These are phyloP conservation scores for Ectropis crepuscularia DNA, from an alignment of 2,888 invertebrate genomes.

Conservation along the genomic window DNA sequence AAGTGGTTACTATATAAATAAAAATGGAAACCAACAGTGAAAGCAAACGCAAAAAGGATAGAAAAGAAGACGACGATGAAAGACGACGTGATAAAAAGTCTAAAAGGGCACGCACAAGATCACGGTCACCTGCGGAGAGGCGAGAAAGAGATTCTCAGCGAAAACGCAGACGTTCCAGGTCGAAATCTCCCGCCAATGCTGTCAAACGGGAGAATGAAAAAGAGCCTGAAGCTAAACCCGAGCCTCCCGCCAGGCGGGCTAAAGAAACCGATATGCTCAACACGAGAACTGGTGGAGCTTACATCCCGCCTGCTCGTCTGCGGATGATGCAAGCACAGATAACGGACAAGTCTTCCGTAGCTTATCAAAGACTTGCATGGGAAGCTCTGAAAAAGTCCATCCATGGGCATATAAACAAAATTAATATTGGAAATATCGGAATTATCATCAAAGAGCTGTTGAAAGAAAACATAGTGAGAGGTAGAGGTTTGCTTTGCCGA, in stretches of 20 bases:
- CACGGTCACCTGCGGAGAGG: conserved; percentile 54
- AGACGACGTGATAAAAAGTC: conserved; percentile 59
- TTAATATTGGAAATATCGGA: conserved; percentile 97
- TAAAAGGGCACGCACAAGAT: conserved; percentile 64
- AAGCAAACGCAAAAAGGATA: conserved; percentile 67
- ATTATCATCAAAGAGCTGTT: conserved; percentile 96
- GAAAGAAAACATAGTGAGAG: conserved; percentile 97
- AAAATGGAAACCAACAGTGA: conserved; percentile 65
- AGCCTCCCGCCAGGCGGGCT: conserved; percentile 50
- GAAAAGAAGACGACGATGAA: conserved; percentile 59
- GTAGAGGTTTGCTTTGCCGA: conserved; percentile 95
- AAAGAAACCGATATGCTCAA: conserved; percentile 88
- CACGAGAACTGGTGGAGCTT: conserved; percentile 96
- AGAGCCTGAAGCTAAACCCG: conserved; percentile 50
- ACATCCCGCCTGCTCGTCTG: conserved; percentile 98
- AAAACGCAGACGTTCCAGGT: conserved; percentile 67
- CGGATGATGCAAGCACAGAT: conserved; percentile 98
- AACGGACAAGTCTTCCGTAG: conserved; percentile 96
- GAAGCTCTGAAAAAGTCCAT: conserved; percentile 99
- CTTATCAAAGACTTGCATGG: conserved; percentile 99
- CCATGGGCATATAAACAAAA: conserved; percentile 98
- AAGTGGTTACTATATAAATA: conserved; percentile 12
- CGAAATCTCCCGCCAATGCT: conserved; percentile 55
- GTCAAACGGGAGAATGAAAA: conserved; percentile 60
- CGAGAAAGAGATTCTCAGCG: conserved; percentile 60